Percentiles rank a stretch among this genome's conserved stretches.
phyloP scores from a whole-genome alignment of 2,797 vertebrate genomes.

The Orestias chungarensis region DNA sequence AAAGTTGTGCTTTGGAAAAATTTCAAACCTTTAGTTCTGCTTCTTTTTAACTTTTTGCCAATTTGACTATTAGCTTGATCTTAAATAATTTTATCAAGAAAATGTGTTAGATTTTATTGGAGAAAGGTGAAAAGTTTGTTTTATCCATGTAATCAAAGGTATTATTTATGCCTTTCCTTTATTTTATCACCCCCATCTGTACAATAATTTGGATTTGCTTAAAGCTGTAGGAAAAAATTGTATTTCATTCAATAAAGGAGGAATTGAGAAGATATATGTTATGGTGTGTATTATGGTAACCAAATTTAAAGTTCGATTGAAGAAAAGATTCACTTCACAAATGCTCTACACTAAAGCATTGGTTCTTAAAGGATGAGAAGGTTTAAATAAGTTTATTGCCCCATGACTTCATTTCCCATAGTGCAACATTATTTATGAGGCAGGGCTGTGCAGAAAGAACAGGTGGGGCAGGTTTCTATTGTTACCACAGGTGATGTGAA shows the following conservation, averaged over 20 bases:
- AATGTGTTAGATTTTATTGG: not conserved
- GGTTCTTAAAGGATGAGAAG: not conserved
- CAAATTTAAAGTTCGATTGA: too few relatives aligned
- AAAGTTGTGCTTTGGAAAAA: not conserved
- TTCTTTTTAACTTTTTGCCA: not conserved
- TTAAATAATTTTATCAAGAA: not conserved
- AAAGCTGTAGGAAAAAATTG: not conserved
- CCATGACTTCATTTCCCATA: constrained; percentile 79
- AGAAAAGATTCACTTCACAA: too few relatives aligned
- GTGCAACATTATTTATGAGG: constrained; percentile 52
- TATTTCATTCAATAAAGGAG: too few relatives aligned
- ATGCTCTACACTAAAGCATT: too few relatives aligned
- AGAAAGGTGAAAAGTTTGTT: not conserved
- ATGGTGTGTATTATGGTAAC: too few relatives aligned
- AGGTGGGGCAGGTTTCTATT: constrained; percentile 76
- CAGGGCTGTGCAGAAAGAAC: constrained; percentile 44
- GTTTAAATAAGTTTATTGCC: not conserved
- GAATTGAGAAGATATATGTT: too few relatives aligned
- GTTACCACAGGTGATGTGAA: constrained; percentile 57
- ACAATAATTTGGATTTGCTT: not conserved
- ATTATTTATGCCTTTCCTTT: not conserved
- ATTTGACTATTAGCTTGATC: not conserved
- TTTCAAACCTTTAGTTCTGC: not conserved
- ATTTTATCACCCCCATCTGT: not conserved
- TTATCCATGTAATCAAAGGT: not conserved